Base-by-base conservation (phyloP, 1,140 invertebrate genomes). In the Ganaspis sp. region DNA sequence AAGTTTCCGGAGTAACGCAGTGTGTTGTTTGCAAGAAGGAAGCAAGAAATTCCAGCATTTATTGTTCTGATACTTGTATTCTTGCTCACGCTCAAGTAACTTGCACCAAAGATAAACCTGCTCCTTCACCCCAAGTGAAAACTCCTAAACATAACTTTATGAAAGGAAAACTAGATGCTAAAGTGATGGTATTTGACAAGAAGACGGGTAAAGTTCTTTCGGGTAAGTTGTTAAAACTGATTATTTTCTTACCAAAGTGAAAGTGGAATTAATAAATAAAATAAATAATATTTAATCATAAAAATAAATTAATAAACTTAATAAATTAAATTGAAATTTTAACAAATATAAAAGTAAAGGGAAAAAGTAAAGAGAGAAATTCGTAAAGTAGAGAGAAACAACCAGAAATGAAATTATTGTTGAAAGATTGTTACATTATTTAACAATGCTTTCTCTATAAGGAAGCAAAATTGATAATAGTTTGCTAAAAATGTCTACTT, bases 1-100 rank as follows among this genome's bases (percentile, higher is more conserved):
- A 53, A 26, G 72, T 42, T 29, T 72, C 76, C 15, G 76, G 70
- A 23, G 74, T 80, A 34, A 93, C 92, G 9, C 90, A 88, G 69
- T 96, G 95, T 84, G 94, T 96, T 38, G 94, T 96, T 23, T 96
- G 95, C 84, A 95, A 95, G 85, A 95, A 95, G 84, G 88, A 94
- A 81, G 92, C 94, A 0, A 90, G 95, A 81, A 88, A 92, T 78
- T 94, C 93, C 82, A 93, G 95, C 71, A 94, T 97, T 90, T 98
- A 97, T 89, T 99, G 98, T 86, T 96, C 96, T 80, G 95, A 97
- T 84, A 92, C 93, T 11, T 98, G 97, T 86, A 97, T 98, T 83
- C 91, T 95, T 49, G 95, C 95, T 78, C 96, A 98, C 91, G 96
- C 96, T 0, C 94, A 96, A 81, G 94, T 95, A 75, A 95, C 95